Base-by-base conservation (phyloP, 2,797 vertebrate genomes). In the Cossypha heuglini region DNA sequence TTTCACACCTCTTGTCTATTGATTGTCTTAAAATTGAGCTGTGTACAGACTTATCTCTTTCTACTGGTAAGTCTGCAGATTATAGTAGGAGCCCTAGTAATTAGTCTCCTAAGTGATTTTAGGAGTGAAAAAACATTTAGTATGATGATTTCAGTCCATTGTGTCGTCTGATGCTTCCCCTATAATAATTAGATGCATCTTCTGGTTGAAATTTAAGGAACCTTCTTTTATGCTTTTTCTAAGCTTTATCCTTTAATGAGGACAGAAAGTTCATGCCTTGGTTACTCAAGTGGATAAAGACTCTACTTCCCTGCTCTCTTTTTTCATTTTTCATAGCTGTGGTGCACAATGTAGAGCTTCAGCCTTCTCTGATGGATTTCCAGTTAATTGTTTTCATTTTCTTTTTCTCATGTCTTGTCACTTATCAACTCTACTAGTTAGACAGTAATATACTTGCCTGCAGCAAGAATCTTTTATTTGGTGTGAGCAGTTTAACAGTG, bases 321-420 rank as follows among this genome's bases (percentile, higher is more conserved):
- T 58, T 58, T 42, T 82, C 52, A 6, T 42, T 37, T 73, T 88
- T 84, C 29, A 17, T 71, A 52, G 51, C 37, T 63, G 33, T 58
- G 15, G 11, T 76, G 24, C 35, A 40, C 87, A 59, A 5, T 26
- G 11, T 29, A 66, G 48, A 94, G 37, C 49, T 84, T 90, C 38
- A 74, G 66, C 48, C 71, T 86, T 66, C 69, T 90, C 64, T 86
- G 90, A 82, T 84, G 86, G 67, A 58, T 89, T 85, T 91, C 37
- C 67, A 76, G 81, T 90, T 93, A 91, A 93, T 95, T 93, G 49
- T 78, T 89, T 95, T 79, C 11, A 10, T 92, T 88, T 94, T 92
- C 75, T 80, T 72, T 81, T 91, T 35, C 66, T 86, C 61, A 38
- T 48, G 37, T 64, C 78, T 77, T 83, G 77, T 87, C 69, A 92